These are phyloP conservation scores for Otus sunia DNA, from an alignment of 2,113 vertebrate genomes.

Conservation along the genomic window DNA sequence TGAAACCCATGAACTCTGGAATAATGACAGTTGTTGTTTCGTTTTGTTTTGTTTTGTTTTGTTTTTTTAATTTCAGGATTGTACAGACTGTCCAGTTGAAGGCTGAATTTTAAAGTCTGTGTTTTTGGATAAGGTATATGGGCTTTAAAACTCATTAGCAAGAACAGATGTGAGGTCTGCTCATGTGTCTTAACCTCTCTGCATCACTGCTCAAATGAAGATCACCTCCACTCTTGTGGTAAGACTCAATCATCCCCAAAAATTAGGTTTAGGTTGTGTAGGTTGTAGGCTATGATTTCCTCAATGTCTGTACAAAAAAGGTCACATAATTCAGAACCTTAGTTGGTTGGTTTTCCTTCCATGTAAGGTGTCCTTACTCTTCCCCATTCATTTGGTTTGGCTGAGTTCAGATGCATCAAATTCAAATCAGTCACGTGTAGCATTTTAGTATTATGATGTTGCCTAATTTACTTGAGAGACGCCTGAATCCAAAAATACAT, in stretches of 20 bases:
- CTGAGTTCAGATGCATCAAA: background rate
- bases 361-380: background rate
- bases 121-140: background rate
- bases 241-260: background rate
- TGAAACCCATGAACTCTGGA: background rate
- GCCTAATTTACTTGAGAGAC: slow-evolving; percentile 27
- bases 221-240: background rate
- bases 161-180: background rate
- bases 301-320: background rate
- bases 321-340: background rate
- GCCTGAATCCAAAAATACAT: slow-evolving; percentile 15
- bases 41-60: no score
- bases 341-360: background rate
- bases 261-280: background rate
- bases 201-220: background rate
- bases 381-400: background rate
- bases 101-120: background rate
- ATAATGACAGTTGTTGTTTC: background rate
- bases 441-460: background rate
- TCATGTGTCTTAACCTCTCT: background rate
- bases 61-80: background rate
- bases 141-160: background rate
- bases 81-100: background rate
- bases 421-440: background rate
- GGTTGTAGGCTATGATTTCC: background rate